These are phyloP conservation scores for Campoletis sonorensis DNA, from an alignment of 1,140 invertebrate species.

Conservation along the genomic window DNA sequence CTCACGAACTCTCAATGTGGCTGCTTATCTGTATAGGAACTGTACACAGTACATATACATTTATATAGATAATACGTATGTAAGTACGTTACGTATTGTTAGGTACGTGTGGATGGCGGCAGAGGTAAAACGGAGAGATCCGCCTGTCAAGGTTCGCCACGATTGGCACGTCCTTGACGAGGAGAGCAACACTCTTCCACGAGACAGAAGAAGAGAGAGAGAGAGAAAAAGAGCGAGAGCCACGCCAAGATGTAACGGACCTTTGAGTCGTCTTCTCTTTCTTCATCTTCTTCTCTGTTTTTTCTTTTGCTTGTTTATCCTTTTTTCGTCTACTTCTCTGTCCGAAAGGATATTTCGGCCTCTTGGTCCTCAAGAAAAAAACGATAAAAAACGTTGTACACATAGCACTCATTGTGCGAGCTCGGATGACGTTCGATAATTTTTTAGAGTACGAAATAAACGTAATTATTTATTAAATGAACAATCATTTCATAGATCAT, in stretches of 20 bases:
- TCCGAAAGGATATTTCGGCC: background rate
- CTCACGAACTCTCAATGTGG: constrained; percentile 39
- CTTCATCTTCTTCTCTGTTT: background rate
- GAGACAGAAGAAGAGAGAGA: background rate
- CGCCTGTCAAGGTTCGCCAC: constrained; percentile 50
- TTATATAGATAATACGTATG: background rate
- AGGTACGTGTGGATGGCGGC: constrained; percentile 35
- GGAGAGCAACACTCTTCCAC: constrained; percentile 6
- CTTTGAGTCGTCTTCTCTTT: constrained; percentile 37
- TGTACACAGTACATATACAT: background rate
- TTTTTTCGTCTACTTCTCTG: constrained; percentile 21
- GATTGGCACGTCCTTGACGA: constrained; percentile 50
- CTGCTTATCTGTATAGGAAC: constrained; percentile 15
- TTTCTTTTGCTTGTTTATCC: background rate
- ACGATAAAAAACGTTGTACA: background rate
- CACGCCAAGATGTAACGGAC: constrained; percentile 41
- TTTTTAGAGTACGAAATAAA: no score
- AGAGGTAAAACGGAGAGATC: constrained; percentile 46
- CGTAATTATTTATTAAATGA: no score
- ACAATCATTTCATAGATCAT: no score
- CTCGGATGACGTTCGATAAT: background rate
- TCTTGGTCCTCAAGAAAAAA: background rate
- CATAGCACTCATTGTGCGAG: background rate
- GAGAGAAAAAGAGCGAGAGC: background rate
- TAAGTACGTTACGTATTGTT: constrained; percentile 24